Conservation (phyloP, 2,888 invertebrate species). For the Amblyjoppa proteus region DNA sequence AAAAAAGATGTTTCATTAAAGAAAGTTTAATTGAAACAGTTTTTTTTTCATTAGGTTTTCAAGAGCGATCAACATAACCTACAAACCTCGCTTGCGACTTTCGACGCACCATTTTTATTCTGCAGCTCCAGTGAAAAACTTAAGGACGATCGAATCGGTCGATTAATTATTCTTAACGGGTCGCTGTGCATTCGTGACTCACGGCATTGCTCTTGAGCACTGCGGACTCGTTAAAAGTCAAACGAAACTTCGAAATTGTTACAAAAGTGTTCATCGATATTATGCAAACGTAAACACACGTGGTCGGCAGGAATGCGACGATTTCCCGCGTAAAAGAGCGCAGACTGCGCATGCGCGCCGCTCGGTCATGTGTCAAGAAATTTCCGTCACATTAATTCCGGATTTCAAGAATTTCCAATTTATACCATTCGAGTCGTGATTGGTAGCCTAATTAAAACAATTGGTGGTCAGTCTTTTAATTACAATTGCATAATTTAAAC, state of each 20-base stretch:
- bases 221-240: background rate
- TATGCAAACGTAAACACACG: background rate
- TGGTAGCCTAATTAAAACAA: no score
- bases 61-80: conserved; percentile 52
- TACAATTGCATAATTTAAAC: no score
- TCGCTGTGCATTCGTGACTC: background rate
- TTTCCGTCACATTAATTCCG: no score
- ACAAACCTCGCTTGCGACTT: conserved; percentile 73
- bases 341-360: background rate
- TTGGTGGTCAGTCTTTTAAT: no score
- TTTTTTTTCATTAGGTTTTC: background rate
- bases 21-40: no score
- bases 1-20: no score
- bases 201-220: background rate
- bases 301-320: background rate
- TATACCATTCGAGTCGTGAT: no score
- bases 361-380: background rate
- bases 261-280: background rate
- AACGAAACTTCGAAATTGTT: background rate
- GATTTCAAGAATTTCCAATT: no score
- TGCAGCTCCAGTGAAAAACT: conserved; percentile 6
- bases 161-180: background rate
- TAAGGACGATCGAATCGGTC: background rate
- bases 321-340: background rate
- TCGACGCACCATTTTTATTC: conserved; percentile 74